These are phyloP conservation scores for Phataginus tricuspis DNA, from an alignment of 2,797 vertebrate genomes.

Conservation along the genomic window DNA sequence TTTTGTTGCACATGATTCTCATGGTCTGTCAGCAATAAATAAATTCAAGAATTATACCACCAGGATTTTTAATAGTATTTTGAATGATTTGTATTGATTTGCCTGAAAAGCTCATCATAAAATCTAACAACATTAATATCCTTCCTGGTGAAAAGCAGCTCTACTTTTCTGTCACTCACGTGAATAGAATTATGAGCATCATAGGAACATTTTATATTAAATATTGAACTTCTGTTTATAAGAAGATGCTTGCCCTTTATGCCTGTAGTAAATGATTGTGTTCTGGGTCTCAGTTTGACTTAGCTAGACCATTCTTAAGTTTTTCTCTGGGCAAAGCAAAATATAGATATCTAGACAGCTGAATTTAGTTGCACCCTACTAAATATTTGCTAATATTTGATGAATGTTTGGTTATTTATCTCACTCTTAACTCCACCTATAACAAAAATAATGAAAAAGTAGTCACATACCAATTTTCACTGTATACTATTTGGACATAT, in stretches of 20 bases:
- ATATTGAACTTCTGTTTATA: background rate
- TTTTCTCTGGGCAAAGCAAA: background rate
- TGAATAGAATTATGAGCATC: conserved; percentile 17
- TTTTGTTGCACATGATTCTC: conserved; percentile 6
- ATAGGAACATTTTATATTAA: background rate
- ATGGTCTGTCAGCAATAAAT: conserved; percentile 46
- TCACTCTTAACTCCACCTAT: background rate
- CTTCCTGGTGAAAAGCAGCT: conserved; percentile 32
- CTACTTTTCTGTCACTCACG: background rate
- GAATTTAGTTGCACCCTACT: background rate
- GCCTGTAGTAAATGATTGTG: background rate
- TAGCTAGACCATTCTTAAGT: background rate
- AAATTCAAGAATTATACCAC: conserved; percentile 13
- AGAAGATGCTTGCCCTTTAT: background rate
- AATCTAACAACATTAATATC: conserved; percentile 23
- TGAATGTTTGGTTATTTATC: background rate
- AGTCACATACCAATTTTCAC: background rate
- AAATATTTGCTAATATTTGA: conserved; percentile 1
- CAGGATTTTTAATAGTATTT: conserved; percentile 61
- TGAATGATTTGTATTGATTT: conserved; percentile 54
- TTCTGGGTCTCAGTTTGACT: background rate
- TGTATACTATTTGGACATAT: background rate
- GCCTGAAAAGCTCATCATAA: conserved; percentile 44
- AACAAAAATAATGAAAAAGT: background rate
- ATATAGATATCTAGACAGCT: background rate